Base-by-base conservation (phyloP, 1,140 invertebrate species). In the Ceratitis capitata region DNA sequence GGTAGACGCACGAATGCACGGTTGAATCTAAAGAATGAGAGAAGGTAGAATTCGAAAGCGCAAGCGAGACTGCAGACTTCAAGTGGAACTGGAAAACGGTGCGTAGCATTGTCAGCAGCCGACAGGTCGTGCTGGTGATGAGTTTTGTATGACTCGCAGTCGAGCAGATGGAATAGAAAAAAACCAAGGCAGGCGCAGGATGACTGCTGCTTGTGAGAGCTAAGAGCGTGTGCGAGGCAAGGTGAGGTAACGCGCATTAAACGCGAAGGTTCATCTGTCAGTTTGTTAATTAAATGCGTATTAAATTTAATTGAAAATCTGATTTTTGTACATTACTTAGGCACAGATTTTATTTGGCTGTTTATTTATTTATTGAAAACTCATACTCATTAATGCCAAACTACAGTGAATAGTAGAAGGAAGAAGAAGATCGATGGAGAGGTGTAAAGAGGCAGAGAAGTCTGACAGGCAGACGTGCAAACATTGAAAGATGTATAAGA, bases 281-380 rank as follows among this genome's bases (percentile, higher is more conserved):
- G 51, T 7, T 47, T 19, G 69, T 19, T 78, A 78, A 78, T 78
- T 35, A 78, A 78, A 45, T 78, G 35, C n/a, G 35, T 78, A 45
- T 78, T 78, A 35, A 78, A 78, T 10, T 78, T 78, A 78, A 78
- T 78, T 78, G 69, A 42, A 78, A 78, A 78, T 35, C 10, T 78
- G 42, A 45, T 45, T 45, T 45, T n/a, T 78, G 42, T 45, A 4
- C 23, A 23, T 61, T 26, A n/a, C n/a, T 61, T 61, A 26, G 26
- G 29, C 58, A 12, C 26, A 14, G 35, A 1, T 78, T 78, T n/a
- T 78, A 5, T 45, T 35, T 42, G 69, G 19, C n/a, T 78, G n/a
- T 42, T 45, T 26, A 35, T 45, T 61, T 61, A 61, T 61, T 78
- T 26, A 26, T 78, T 23, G 69, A 45, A 78, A 45, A 74, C 69